Evolutionary conservation across 2,113 vertebrate species (phyloP).

Genomic region (Callipepla californica): DNA sequence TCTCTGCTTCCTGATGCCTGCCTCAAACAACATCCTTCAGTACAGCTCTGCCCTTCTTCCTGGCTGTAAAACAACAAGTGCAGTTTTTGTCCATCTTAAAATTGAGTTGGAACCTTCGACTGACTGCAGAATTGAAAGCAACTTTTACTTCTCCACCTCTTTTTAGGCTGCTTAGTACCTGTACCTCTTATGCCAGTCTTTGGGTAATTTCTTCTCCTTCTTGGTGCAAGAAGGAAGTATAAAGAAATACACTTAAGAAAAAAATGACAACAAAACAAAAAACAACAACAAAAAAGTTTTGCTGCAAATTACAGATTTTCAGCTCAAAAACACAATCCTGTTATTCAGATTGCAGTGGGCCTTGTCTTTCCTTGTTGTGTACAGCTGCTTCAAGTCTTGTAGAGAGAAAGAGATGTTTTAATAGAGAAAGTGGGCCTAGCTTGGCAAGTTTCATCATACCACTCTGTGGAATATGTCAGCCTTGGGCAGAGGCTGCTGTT

Average conservation of each 20-base stretch:
- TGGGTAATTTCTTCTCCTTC: neutral
- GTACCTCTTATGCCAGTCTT: rapidly evolving
- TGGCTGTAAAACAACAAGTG: neutral
- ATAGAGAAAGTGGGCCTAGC: neutral
- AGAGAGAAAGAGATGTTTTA: neutral
- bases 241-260: neutral
- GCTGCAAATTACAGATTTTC: neutral
- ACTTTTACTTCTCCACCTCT: neutral
- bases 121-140: neutral
- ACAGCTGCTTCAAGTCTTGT: neutral
- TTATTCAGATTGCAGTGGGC: neutral
- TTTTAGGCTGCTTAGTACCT: neutral
- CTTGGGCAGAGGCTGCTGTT: neutral
- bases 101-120: neutral
- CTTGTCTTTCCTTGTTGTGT: neutral
- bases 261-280: neutral
- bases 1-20: neutral
- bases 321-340: neutral
- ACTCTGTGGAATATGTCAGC: neutral
- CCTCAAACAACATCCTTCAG: neutral
- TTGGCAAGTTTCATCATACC: neutral
- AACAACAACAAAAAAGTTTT: neutral
- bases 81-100: neutral
- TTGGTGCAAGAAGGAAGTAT: neutral
- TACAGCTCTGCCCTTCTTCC: neutral